Percentiles rank a stretch among this genome's conserved stretches.
Evolutionary conservation across 2,113 vertebrate species (phyloP).

Genomic region (Callocephalon fimbriatum): DNA sequence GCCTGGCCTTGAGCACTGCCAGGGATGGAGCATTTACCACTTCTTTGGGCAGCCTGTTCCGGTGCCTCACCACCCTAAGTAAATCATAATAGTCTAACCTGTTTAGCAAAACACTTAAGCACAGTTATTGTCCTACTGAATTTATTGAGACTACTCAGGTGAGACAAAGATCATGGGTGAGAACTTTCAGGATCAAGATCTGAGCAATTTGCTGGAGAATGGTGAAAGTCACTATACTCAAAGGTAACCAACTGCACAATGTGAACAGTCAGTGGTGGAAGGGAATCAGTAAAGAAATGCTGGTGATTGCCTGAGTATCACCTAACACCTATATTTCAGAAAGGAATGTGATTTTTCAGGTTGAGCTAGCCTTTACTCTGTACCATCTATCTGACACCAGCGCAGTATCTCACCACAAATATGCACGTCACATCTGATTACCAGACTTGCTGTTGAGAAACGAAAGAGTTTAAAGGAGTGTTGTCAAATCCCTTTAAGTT

Average conservation of each 20-base stretch:
- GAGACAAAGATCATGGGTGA: background rate
- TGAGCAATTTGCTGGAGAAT: background rate
- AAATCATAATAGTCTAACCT: background rate
- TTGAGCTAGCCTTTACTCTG: background rate
- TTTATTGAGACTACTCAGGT: background rate
- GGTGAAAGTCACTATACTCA: background rate
- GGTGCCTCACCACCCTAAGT: background rate
- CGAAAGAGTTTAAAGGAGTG: background rate
- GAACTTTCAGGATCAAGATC: background rate
- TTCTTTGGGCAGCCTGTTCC: background rate
- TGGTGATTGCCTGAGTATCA: background rate
- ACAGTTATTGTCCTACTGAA: background rate
- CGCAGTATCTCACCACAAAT: background rate
- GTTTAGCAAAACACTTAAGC: background rate
- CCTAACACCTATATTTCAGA: background rate
- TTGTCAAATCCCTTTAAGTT: background rate
- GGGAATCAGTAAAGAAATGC: background rate
- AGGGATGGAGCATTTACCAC: background rate
- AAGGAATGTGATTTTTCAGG: conserved; percentile 60
- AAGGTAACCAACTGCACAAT: background rate
- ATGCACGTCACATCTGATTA: background rate
- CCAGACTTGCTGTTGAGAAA: background rate
- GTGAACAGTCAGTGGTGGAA: background rate
- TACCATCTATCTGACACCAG: background rate
- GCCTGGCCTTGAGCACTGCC: background rate